Conservation (phyloP, 1,140 invertebrate species). For the Drosophila punjabiensis region DNA sequence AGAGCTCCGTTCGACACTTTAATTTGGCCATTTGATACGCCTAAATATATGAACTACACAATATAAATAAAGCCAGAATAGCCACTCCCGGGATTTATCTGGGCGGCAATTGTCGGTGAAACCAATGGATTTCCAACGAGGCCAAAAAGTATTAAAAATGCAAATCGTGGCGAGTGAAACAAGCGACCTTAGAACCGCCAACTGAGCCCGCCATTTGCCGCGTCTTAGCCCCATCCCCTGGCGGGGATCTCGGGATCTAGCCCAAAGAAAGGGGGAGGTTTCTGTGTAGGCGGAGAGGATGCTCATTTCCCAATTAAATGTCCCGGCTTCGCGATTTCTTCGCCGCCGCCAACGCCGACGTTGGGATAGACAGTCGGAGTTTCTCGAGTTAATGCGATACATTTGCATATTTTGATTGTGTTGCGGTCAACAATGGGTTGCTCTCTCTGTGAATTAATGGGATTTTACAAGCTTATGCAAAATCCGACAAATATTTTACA, state of each 20-base stretch:
- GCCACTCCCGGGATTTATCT: constrained; percentile 37
- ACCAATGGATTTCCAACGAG: constrained; percentile 56
- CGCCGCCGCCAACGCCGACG: constrained; percentile 13
- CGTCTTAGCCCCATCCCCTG: not conserved
- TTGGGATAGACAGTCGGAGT: constrained; percentile 34
- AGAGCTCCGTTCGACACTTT: constrained; percentile 24
- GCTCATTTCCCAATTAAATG: constrained; percentile 76
- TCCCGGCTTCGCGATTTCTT: constrained; percentile 64
- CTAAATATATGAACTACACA: constrained; percentile 41
- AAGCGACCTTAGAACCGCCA: constrained; percentile 57
- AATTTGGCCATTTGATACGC: constrained; percentile 33
- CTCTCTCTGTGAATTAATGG: constrained; percentile 82
- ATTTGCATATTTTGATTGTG: constrained; percentile 85
- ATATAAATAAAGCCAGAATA: constrained; percentile 42
- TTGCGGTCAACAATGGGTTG: constrained; percentile 83
- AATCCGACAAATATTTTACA: constrained; percentile 83
- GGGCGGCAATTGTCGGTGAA: constrained; percentile 43
- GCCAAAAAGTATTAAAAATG: constrained; percentile 64
- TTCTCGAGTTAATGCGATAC: constrained; percentile 84
- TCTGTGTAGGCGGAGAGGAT: constrained; percentile 21
- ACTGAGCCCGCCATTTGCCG: constrained; percentile 35
- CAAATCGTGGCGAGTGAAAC: constrained; percentile 64
- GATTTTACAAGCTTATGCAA: constrained; percentile 80
- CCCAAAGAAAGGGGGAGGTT: constrained; percentile 13
- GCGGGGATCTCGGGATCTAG: not conserved